These are phyloP conservation scores for Eupithecia subumbrata DNA, from an alignment of 2,888 invertebrate species.

Conservation along the genomic window DNA sequence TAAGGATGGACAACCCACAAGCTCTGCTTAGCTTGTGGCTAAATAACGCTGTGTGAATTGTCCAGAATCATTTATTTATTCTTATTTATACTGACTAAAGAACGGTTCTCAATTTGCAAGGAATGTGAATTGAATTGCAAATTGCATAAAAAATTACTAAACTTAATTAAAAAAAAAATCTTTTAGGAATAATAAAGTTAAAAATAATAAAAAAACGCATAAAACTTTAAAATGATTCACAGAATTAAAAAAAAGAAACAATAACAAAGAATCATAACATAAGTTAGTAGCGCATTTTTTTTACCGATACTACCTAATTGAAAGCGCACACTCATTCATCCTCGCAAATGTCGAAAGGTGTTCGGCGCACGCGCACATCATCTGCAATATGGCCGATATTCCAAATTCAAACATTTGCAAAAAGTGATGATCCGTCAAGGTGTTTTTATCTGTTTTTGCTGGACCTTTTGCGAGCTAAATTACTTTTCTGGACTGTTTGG, in stretches of 20 bases:
- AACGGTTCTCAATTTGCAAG: no score
- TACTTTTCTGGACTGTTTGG: slow-evolving; percentile 33
- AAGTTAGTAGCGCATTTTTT: slow-evolving; percentile 5
- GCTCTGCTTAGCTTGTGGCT: no score
- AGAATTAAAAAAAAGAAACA: not conserved
- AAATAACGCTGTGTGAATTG: no score
- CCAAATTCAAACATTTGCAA: slow-evolving; percentile 53
- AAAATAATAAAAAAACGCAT: no score
- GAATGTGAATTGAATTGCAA: no score
- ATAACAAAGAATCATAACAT: not conserved
- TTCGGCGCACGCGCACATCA: slow-evolving; percentile 71
- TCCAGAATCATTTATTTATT: no score
- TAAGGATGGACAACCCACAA: no score
- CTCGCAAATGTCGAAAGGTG: slow-evolving; percentile 77
- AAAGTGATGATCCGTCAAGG: slow-evolving; percentile 62
- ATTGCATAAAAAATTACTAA: no score
- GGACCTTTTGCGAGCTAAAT: slow-evolving; percentile 33
- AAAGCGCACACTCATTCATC: slow-evolving; percentile 49
- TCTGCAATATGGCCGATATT: slow-evolving; percentile 55
- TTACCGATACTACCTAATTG: slow-evolving; percentile 31
- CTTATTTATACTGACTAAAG: no score
- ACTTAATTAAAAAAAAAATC: no score
- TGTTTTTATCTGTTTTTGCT: slow-evolving; percentile 52
- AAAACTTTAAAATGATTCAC: not conserved
- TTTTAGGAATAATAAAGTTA: no score